Conservation (phyloP, 2,113 vertebrate species). For the Casuarius casuarius region DNA sequence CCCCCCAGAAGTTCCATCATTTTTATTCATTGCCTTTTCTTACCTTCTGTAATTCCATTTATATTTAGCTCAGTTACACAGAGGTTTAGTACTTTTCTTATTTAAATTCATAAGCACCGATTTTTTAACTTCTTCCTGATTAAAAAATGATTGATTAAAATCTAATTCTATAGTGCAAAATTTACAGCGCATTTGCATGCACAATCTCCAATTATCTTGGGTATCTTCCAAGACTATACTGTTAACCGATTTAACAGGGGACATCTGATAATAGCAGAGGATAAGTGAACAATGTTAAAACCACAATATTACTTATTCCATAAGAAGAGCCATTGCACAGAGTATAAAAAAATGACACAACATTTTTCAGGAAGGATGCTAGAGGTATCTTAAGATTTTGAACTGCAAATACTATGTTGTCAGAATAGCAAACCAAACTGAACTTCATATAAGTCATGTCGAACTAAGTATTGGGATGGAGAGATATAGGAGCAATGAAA, state of each 20-base stretch:
- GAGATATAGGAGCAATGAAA: not conserved
- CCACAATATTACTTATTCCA: not conserved
- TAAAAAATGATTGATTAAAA: not conserved
- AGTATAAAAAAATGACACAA: not conserved
- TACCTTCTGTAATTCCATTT: not conserved
- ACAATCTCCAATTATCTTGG: not conserved
- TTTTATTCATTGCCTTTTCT: not conserved
- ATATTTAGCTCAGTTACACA: not conserved
- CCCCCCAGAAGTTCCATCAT: not conserved
- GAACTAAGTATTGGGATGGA: not conserved
- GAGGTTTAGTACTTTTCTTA: not conserved
- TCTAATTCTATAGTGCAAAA: not conserved
- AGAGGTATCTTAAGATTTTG: not conserved
- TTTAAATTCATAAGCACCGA: not conserved
- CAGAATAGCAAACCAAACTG: not conserved
- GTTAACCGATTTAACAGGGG: constrained; percentile 3
- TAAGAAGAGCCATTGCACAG: rapidly evolving
- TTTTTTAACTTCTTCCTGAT: not conserved
- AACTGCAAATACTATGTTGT: not conserved
- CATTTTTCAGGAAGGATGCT: not conserved
- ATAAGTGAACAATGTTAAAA: not conserved
- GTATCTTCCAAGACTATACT: not conserved
- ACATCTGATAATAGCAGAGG: not conserved
- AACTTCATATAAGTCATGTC: not conserved
- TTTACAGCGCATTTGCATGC: not conserved